A percentile compares a stretch with the other conserved stretches of the same genome.
These are phyloP conservation scores for Dendrolimus pini DNA, from an alignment of 2,888 invertebrate genomes.

Conservation along the genomic window DNA sequence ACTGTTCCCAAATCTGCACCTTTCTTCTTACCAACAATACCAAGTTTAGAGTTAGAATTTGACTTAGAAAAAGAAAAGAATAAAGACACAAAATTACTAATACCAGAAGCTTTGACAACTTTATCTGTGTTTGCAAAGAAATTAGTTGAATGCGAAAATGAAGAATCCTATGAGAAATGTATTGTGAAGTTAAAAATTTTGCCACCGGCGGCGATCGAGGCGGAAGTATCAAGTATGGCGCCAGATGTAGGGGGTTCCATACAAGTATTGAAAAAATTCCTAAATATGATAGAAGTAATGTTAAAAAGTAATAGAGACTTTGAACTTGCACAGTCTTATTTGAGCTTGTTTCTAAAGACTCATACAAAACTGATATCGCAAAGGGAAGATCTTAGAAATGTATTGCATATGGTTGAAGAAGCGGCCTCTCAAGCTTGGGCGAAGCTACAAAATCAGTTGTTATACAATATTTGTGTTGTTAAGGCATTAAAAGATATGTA, in stretches of 20 bases:
- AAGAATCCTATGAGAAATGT: conserved; percentile 71
- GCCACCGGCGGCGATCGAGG: conserved; percentile 90
- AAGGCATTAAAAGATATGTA: conserved; percentile 83
- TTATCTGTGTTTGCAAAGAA: conserved; percentile 82
- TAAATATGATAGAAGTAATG: conserved; percentile 83
- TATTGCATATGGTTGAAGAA: conserved; percentile 75
- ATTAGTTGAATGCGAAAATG: conserved; percentile 67
- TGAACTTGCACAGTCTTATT: conserved; percentile 93
- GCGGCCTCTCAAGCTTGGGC: conserved; percentile 80
- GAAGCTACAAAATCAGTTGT: conserved; percentile 80
- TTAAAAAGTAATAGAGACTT: conserved; percentile 87
- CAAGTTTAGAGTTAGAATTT: conserved; percentile 89
- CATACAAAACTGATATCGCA: conserved; percentile 80
- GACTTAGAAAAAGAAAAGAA: conserved; percentile 76
- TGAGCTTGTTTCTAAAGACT: conserved; percentile 90
- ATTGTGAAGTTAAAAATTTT: conserved; percentile 80
- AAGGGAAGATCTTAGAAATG: conserved; percentile 69
- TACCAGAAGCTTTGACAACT: conserved; percentile 78
- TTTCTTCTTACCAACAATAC: conserved; percentile 95
- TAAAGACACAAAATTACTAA: conserved; percentile 68
- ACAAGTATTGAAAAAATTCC: conserved; percentile 85
- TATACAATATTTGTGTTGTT: conserved; percentile 86
- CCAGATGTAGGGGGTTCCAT: conserved; percentile 84
- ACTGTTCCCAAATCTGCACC: conserved; percentile 93
- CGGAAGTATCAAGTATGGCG: conserved; percentile 88